phyloP scores from a whole-genome alignment of 2,888 invertebrate genomes.

The Calameuta filiformis region DNA sequence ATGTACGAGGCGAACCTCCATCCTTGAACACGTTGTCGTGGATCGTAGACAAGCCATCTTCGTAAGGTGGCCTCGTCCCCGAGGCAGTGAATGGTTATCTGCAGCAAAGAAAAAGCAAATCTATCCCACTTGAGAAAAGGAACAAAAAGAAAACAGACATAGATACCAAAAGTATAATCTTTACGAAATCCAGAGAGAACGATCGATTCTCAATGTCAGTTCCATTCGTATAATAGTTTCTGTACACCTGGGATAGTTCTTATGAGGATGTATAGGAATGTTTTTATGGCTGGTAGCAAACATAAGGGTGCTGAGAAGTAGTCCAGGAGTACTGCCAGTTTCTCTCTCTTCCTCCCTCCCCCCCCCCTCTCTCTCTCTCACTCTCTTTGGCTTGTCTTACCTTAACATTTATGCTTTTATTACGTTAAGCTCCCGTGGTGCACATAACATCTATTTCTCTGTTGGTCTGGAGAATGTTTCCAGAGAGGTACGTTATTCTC shows the following conservation, averaged over 20 bases:
- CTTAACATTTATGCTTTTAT: slow-evolving; percentile 27
- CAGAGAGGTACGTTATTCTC: not conserved
- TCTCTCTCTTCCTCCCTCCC: slow-evolving; percentile 3
- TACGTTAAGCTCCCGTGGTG: slow-evolving; percentile 35
- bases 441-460: slow-evolving; percentile 44
- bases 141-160: not conserved
- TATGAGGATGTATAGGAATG: not conserved
- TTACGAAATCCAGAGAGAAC: not conserved
- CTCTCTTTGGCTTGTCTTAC: not conserved
- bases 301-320: not conserved
- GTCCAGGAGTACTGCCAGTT: not conserved
- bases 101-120: slow-evolving; percentile 29
- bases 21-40: slow-evolving; percentile 74
- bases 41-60: slow-evolving; percentile 71
- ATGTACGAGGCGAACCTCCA: slow-evolving; percentile 87
- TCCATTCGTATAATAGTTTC: not conserved
- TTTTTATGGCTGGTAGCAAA: not conserved
- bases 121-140: not conserved
- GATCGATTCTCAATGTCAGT: not conserved
- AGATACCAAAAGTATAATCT: not conserved
- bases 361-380: not conserved
- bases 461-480: slow-evolving; percentile 40
- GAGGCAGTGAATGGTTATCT: slow-evolving; percentile 61
- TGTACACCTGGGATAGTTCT: not conserved
- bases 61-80: slow-evolving; percentile 55